Evolutionary conservation across 2,113 vertebrate species (phyloP), one percentile per base, ranked within the genome.

Genomic region (Nesospiza acunhae): DNA sequence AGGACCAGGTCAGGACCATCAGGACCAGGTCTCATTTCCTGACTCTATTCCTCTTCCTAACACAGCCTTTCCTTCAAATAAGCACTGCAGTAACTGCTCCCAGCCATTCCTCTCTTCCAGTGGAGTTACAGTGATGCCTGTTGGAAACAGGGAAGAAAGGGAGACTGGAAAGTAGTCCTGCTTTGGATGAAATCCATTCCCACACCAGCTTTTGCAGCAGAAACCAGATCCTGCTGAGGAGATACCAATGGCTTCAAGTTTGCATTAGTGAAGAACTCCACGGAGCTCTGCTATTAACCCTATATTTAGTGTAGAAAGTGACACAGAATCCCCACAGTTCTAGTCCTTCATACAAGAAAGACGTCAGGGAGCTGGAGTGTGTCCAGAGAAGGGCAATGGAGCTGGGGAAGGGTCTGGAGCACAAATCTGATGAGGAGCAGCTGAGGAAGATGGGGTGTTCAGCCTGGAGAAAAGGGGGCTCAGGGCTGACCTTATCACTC

Each of bases 301-400:
- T 73, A 0, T 12, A n/a, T 52, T 64, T 53, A 31, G 5, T 24
- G 10, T 20, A 64, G 41, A 72, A 80, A 80, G 0, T 17, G 3
- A 37, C 41, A 41, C 24, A 50, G 27, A 37, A 59, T 59, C 79
- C 15, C 44, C 22, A 55, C 3, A 44, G 7, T 33, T 66, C 6
- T 0, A 0, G 22, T 8, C 3, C 12, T 23, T 74, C 52, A 17
- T 11, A 27, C 8, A 30, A 26, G 23, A 50, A 66, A 16, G 27
- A 11, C 19, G 20, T 33, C 11, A 8, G 37, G 37, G 33, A 4
- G 3, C 22, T 89, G 23, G 37, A 59, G 12, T 1, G 3, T 28
- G 33, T 44, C 44, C 68, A 80, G 76, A 50, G 42, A 35, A 64
- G 26, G 26, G 3, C 17, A 50, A 4, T 3, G 11, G 44, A 33